Conservation (phyloP, 1,140 invertebrate species). For the Trichonephila clavata region DNA sequence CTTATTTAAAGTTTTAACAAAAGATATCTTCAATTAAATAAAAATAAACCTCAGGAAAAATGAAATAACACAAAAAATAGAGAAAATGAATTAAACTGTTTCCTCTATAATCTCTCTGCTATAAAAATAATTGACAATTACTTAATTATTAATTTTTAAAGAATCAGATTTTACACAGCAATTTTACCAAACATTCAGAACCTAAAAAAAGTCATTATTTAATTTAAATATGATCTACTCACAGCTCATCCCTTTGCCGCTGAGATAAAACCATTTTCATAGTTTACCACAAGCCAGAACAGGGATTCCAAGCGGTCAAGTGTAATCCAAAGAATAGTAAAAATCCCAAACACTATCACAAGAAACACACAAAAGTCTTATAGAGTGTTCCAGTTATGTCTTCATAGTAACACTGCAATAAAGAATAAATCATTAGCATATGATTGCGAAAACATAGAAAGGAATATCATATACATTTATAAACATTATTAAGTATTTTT, state of each 20-base stretch:
- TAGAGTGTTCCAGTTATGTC: slow-evolving; percentile 20
- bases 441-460: neutral
- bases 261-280: slow-evolving; percentile 99
- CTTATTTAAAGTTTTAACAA: too few relatives aligned
- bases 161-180: too few relatives aligned
- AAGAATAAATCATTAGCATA: neutral
- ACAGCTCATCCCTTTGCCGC: slow-evolving; percentile 99
- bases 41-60: too few relatives aligned
- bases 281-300: slow-evolving; percentile 77
- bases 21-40: too few relatives aligned
- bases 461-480: too few relatives aligned
- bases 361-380: slow-evolving; percentile 3
- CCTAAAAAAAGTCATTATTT: slow-evolving; percentile 50
- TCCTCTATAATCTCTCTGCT: too few relatives aligned
- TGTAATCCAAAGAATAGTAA: slow-evolving; percentile 58
- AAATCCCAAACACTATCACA: slow-evolving; percentile 30
- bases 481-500: too few relatives aligned
- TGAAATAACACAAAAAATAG: too few relatives aligned
- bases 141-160: too few relatives aligned
- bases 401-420: slow-evolving; percentile 66
- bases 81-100: too few relatives aligned
- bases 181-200: too few relatives aligned
- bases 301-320: slow-evolving; percentile 72
- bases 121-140: too few relatives aligned
- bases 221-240: slow-evolving; percentile 83